phyloP scores from a whole-genome alignment of 2,113 vertebrate genomes.

The Mesitornis unicolor region DNA sequence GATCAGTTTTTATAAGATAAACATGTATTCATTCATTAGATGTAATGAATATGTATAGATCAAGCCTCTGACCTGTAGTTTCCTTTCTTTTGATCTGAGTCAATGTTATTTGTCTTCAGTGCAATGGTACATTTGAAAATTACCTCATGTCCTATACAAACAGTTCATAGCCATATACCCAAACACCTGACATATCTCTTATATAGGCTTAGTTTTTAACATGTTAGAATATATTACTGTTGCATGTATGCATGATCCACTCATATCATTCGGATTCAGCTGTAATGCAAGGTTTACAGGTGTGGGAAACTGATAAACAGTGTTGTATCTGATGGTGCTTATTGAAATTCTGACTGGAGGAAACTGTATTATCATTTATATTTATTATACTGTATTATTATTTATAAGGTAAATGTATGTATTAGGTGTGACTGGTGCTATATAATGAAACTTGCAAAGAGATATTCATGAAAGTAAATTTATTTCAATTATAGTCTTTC shows the following conservation, averaged over 20 bases:
- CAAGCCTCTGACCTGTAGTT: not conserved
- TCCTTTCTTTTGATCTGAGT: not conserved
- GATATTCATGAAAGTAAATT: not conserved
- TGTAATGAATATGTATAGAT: not conserved
- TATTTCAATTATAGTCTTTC: not conserved
- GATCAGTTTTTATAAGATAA: not conserved
- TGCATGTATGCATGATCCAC: not conserved
- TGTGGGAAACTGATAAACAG: not conserved
- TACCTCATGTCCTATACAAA: not conserved
- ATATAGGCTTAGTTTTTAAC: not conserved
- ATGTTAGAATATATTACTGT: too few relatives aligned
- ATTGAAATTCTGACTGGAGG: not conserved
- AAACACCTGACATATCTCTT: not conserved
- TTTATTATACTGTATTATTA: too few relatives aligned
- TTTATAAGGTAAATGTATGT: not conserved
- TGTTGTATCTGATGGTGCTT: not conserved
- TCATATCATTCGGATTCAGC: not conserved
- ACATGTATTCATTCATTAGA: not conserved
- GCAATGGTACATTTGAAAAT: not conserved
- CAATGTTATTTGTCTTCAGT: not conserved
- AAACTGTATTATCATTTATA: not conserved
- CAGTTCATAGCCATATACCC: not conserved
- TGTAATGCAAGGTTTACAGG: not conserved
- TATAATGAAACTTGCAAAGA: not conserved
- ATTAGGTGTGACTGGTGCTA: not conserved